Base-by-base conservation (phyloP, 2,797 vertebrate species). In the Schizopygopsis pylzovi region DNA sequence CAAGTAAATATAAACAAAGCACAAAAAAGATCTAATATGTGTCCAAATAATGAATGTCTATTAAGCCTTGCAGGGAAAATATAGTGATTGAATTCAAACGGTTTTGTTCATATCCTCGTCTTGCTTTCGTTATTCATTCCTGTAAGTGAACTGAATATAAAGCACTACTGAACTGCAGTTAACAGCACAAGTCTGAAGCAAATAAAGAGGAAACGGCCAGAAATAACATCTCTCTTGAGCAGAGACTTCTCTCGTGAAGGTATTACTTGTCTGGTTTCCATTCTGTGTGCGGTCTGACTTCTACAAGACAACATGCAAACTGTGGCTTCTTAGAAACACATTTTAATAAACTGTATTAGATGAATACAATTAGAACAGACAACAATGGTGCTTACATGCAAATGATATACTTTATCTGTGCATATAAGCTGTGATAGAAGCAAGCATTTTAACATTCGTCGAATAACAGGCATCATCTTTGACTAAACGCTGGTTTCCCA, bases 151-250 rank as follows among this genome's bases (percentile, higher is more conserved):
- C 54, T 59, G 6, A 39, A 16, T 25, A 43, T 43, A 25, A 78
- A 78, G 22, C 13, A 8, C 52, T 41, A 5, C 52, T 9, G 20
- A 52, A 37, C 41, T 49, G 1, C 52, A 45, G 39, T 16, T 75
- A 82, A 61, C 9, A 82, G 25, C 81, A 33, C 41, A 41, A 15
- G 49, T 56, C 20, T n/a, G 13, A 16, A 33, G 13, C n/a, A 47
- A 33, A 59, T 33, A 73, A 83, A 59, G 25, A 73, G 81, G 81
- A 82, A 82, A 82, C 16, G 39, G 28, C 20, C 56, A 20, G 47
- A 25, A 0, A 65, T 4, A 83, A 52, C 65, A 18, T 4, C 13
- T 15, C 41, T 28, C 41, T 20, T 47, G 25, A 33, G 59, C 41
- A 8, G 59, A 20, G 49, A 59, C 67, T 82, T 72, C 54, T 47